phyloP scores from a whole-genome alignment of 2,888 invertebrate genomes.

The Trisateles emortualis region DNA sequence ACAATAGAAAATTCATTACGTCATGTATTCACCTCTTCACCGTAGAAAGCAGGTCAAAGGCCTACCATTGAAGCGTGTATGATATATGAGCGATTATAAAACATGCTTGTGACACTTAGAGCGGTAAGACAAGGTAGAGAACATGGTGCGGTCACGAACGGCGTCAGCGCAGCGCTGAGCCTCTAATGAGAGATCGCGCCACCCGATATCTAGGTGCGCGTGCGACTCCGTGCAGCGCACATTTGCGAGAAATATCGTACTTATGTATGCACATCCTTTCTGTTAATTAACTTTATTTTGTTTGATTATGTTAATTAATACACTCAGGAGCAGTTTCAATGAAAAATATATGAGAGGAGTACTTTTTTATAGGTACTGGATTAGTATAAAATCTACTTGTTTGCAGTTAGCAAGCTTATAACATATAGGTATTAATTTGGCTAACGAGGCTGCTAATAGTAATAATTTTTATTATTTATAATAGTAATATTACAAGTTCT shows the following conservation, averaged over 20 bases:
- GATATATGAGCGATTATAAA: conserved; percentile 47
- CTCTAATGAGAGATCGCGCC: conserved; percentile 80
- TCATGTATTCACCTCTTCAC: conserved; percentile 6
- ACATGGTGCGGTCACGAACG: conserved; percentile 66
- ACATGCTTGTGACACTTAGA: conserved; percentile 35
- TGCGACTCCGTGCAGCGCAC: conserved; percentile 27
- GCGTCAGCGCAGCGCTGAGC: conserved; percentile 45
- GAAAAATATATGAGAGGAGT: too few species aligned
- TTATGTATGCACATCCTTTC: conserved; percentile 19
- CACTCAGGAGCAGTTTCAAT: too few species aligned
- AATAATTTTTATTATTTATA: too few species aligned
- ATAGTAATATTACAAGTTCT: too few species aligned
- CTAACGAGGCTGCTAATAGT: too few species aligned
- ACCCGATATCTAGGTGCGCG: conserved; percentile 54
- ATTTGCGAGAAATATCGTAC: conserved; percentile 33
- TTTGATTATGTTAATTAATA: neutral
- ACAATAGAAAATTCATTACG: conserved; percentile 27
- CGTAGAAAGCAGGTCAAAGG: conserved; percentile 47
- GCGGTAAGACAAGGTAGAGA: conserved; percentile 34
- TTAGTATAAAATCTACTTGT: too few species aligned
- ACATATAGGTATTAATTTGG: too few species aligned
- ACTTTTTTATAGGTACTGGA: too few species aligned
- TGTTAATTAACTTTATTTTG: neutral
- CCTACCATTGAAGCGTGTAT: conserved; percentile 41
- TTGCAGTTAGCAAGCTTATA: too few species aligned